phyloP scores from a whole-genome alignment of 2,797 vertebrate genomes.

The Eleutherodactylus coqui region DNA sequence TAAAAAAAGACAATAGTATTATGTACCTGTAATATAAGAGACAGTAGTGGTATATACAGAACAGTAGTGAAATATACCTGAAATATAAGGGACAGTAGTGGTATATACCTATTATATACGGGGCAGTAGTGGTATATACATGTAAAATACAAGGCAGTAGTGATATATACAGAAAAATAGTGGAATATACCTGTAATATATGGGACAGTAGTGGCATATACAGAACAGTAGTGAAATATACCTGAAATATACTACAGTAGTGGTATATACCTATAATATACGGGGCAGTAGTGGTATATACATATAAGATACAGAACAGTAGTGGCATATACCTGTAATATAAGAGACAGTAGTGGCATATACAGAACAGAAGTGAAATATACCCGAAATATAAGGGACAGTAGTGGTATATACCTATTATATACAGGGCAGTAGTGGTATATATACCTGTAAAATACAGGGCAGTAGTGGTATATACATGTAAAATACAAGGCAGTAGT shows the following conservation, averaged over 20 bases:
- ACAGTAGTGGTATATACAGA: neutral
- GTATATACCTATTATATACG: neutral
- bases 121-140: neutral
- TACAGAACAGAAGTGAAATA: neutral
- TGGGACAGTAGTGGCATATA: too few relatives aligned
- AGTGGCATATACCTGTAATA: neutral
- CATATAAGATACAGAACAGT: neutral
- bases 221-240: too few relatives aligned
- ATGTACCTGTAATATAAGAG: neutral
- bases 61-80: too few relatives aligned
- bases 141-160: too few relatives aligned
- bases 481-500: too few relatives aligned
- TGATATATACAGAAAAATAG: neutral
- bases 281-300: neutral
- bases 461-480: neutral
- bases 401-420: neutral
- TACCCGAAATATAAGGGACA: too few relatives aligned
- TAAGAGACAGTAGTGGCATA: neutral
- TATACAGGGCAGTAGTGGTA: neutral
- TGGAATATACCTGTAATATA: too few relatives aligned
- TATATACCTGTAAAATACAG: neutral
- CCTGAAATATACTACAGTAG: too few relatives aligned
- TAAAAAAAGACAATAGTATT: neutral
- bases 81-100: too few relatives aligned
- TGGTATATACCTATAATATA: too few relatives aligned